Conservation (phyloP, 2,888 invertebrate species). For the Julus scandinavius region DNA sequence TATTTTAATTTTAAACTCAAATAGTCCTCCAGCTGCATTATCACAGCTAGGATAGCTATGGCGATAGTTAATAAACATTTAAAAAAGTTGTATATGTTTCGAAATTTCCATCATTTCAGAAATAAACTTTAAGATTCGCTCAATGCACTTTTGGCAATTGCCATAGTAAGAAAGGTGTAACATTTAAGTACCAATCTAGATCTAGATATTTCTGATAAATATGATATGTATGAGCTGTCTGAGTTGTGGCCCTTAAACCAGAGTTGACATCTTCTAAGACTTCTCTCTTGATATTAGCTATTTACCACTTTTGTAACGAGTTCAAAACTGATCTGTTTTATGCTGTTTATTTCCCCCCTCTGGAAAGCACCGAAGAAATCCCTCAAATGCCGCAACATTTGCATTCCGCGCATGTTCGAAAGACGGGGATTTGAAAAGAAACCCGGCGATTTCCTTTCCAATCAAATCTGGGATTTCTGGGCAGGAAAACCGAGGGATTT, state of each 20-base stretch:
- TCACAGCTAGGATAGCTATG: too few species aligned
- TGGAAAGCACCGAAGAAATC: background rate
- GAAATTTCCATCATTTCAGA: too few species aligned
- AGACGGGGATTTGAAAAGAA: slow-evolving; percentile 40
- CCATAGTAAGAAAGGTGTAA: too few species aligned
- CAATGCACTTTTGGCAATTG: too few species aligned
- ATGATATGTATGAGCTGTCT: too few species aligned
- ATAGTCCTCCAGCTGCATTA: too few species aligned
- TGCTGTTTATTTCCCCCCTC: background rate
- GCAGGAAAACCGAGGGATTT: background rate
- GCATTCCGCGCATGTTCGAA: slow-evolving; percentile 15
- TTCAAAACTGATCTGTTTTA: slow-evolving; percentile 20
- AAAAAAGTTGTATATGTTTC: too few species aligned
- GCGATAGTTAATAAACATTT: too few species aligned
- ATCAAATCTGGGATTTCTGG: slow-evolving; percentile 41
- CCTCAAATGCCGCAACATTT: background rate
- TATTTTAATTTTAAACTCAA: too few species aligned
- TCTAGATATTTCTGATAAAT: too few species aligned
- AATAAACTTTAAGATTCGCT: too few species aligned
- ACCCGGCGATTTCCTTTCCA: slow-evolving; percentile 43
- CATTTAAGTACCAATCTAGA: too few species aligned
- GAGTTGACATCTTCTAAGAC: background rate
- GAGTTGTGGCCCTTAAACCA: background rate
- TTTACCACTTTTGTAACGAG: background rate
- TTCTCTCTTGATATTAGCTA: background rate